phyloP scores from a whole-genome alignment of 2,797 vertebrate species.

The Cyprinella venusta region DNA sequence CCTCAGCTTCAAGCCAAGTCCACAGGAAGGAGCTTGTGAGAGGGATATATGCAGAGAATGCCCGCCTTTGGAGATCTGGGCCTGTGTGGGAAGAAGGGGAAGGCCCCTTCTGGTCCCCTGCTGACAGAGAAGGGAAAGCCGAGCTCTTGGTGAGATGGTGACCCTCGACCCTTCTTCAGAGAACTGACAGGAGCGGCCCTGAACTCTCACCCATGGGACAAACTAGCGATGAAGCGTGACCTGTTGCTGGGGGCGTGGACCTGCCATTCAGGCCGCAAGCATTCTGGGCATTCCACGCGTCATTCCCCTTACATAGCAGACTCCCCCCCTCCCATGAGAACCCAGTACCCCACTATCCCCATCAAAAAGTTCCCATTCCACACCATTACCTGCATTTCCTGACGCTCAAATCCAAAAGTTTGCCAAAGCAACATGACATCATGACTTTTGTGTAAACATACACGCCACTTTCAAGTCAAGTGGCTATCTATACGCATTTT shows the following conservation, averaged over 20 bases:
- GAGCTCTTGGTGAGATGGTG: conserved; percentile 72
- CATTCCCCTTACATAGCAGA: conserved; percentile 41
- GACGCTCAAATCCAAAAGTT: not conserved
- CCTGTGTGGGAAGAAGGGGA: conserved; percentile 54
- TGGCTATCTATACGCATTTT: too few species aligned
- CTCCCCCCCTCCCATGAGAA: conserved; percentile 32
- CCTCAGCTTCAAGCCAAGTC: conserved; percentile 37
- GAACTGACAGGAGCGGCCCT: conserved; percentile 74
- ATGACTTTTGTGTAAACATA: too few species aligned
- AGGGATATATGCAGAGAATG: conserved; percentile 54
- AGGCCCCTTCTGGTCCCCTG: conserved; percentile 52
- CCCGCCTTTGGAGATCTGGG: conserved; percentile 44
- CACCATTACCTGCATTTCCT: conserved; percentile 17
- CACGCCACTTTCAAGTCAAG: too few species aligned
- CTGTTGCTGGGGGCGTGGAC: conserved; percentile 61
- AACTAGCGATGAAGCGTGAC: conserved; percentile 74
- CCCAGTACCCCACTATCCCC: conserved; percentile 5
- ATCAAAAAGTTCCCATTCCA: conserved; percentile 38
- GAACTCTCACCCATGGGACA: conserved; percentile 72
- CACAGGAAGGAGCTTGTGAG: conserved; percentile 57
- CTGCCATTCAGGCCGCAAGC: conserved; percentile 47
- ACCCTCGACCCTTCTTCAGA: conserved; percentile 75
- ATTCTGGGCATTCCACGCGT: conserved; percentile 62
- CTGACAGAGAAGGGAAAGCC: conserved; percentile 67
- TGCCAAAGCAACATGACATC: not conserved